Conservation (phyloP, 2,113 vertebrate genomes). For the Fregetta grallaria region DNA sequence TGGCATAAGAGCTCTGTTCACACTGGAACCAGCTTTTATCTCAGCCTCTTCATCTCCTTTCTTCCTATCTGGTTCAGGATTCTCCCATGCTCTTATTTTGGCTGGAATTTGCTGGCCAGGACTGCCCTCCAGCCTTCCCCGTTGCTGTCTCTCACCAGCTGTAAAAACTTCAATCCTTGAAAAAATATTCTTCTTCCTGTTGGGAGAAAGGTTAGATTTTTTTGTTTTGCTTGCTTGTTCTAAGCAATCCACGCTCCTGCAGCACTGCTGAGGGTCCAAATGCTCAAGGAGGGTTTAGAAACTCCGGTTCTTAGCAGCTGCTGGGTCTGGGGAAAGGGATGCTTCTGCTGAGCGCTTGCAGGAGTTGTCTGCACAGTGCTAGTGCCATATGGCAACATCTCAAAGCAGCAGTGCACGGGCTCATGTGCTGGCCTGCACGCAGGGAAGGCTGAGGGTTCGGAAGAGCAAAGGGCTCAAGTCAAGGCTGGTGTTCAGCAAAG, state of each 20-base stretch:
- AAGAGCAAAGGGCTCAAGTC: neutral
- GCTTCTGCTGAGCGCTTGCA: neutral
- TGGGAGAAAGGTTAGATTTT: neutral
- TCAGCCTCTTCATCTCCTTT: neutral
- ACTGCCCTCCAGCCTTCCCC: neutral
- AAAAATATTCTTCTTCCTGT: constrained; percentile 51
- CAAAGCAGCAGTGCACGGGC: fast-evolving
- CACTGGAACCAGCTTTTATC: neutral
- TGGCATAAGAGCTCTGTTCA: too few relatives aligned
- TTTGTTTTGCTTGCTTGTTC: neutral
- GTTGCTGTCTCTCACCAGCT: constrained; percentile 19
- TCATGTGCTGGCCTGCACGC: fast-evolving
- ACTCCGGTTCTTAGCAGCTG: neutral
- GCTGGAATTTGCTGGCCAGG: neutral
- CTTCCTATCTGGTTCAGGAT: neutral
- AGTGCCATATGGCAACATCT: neutral
- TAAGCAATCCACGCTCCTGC: neutral
- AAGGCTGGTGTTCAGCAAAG: neutral
- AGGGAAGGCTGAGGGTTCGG: fast-evolving
- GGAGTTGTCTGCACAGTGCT: neutral
- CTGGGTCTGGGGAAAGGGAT: neutral
- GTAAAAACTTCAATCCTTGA: constrained; percentile 43
- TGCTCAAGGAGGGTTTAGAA: neutral
- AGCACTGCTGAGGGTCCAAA: neutral
- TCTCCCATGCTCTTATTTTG: constrained; percentile 17